These are phyloP conservation scores for Muntiacus muntjak DNA, from an alignment of 2,113 vertebrate genomes.

Conservation along the genomic window DNA sequence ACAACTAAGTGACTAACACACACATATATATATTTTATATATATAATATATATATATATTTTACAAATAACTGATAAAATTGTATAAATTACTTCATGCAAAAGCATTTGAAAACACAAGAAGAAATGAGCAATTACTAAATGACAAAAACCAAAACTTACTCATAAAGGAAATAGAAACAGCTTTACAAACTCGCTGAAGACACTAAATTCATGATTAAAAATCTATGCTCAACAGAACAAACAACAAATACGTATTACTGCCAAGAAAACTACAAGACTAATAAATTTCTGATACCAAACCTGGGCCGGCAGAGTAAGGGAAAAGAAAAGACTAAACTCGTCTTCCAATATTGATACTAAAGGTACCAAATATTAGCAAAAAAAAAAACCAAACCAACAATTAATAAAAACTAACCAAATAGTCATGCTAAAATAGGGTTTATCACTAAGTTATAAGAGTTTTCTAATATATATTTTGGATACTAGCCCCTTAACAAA, in stretches of 20 bases:
- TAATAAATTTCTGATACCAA: not conserved
- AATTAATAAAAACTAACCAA: not conserved
- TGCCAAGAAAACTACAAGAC: not conserved
- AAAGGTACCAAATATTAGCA: not conserved
- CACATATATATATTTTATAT: not conserved
- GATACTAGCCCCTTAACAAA: not conserved
- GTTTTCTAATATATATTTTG: not conserved
- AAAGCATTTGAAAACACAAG: not conserved
- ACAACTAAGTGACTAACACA: not conserved
- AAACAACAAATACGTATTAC: not conserved
- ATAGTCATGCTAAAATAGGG: not conserved
- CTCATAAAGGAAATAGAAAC: not conserved
- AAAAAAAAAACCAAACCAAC: not conserved
- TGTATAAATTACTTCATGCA: not conserved
- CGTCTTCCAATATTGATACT: not conserved
- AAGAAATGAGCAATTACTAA: not conserved
- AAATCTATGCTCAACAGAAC: not conserved
- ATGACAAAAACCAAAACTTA: not conserved
- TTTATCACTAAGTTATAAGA: not conserved
- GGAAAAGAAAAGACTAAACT: not conserved
- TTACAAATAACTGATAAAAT: not conserved
- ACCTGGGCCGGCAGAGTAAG: not conserved
- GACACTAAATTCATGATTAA: not conserved
- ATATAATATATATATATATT: too few relatives aligned
- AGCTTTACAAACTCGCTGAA: not conserved